Evolutionary conservation across 2,797 vertebrate genomes (phyloP), one percentile per base, ranked within the genome.

Genomic region (Coregonus sp.): DNA sequence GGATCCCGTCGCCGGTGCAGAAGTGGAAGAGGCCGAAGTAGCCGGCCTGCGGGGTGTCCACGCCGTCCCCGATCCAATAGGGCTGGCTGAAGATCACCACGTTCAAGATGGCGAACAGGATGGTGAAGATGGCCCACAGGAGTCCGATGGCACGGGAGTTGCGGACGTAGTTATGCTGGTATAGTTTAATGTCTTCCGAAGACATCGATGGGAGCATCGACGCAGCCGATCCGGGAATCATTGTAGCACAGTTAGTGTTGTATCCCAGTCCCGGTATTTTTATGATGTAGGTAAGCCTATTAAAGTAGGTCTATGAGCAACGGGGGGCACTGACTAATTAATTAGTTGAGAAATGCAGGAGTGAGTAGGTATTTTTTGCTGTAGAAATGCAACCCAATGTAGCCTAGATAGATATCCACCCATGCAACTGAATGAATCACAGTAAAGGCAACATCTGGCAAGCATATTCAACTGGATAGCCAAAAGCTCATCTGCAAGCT

Each of bases 21-120:
- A 95, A 98, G 93, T 98, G 97, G 82, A 97, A 98, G 73, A 98
- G 97, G 91, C 97, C 97, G 94, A 99, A 99, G 95, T 98, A 98
- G 61, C 97, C 97, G 76, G 93, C 96, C 94, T 97, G 97, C 63
- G 97, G 97, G 77, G 97, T 99, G 84, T 98, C 95, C 93, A 97
- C 89, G 84, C 97, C 96, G 94, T 99, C 97, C 35, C 97, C 97
- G 73, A 99, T 97, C 97, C 97, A 99, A 90, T 98, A 99, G 61
- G 97, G 97, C 94, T 99, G 97, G 77, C 97, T 97, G 93, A 98
- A 98, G 88, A 96, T 96, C 89, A 95, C 97, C 91, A 99, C 96
- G 92, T 97, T 98, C 65, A 98, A 96, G 80, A 99, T 98, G 69
- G 96, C 97, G 88, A 99, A 98, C 89, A 96, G 95, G 89, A 98